phyloP scores from a whole-genome alignment of 1,140 invertebrate species.

The Bicyclus anynana region DNA sequence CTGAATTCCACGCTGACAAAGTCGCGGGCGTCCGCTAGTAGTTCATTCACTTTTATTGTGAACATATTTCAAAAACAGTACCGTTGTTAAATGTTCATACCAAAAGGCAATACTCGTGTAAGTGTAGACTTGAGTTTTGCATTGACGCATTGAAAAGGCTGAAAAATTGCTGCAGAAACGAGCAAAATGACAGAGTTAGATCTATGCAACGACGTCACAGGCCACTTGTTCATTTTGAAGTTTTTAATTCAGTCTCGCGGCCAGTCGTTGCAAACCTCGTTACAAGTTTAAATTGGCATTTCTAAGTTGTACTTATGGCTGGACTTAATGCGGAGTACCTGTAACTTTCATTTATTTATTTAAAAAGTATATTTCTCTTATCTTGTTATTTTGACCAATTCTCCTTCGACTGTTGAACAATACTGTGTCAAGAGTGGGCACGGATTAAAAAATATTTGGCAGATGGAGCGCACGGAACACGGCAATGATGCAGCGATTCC shows the following conservation, averaged over 20 bases:
- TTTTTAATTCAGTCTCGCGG: conserved; percentile 73
- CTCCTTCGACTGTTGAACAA: too few relatives aligned
- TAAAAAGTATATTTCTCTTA: too few relatives aligned
- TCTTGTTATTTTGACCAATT: too few relatives aligned
- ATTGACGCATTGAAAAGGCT: conserved; percentile 3
- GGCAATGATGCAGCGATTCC: too few relatives aligned
- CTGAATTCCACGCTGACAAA: too few relatives aligned
- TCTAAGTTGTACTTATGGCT: conserved; percentile 64
- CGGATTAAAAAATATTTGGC: too few relatives aligned
- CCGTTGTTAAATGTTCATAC: background rate
- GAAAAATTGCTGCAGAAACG: background rate
- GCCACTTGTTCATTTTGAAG: conserved; percentile 26
- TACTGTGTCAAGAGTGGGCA: too few relatives aligned
- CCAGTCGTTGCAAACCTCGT: conserved; percentile 70
- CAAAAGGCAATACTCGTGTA: background rate
- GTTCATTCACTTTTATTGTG: too few relatives aligned
- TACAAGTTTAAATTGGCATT: conserved; percentile 76
- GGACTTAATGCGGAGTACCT: conserved; percentile 19
- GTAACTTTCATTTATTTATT: background rate
- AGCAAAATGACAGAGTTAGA: background rate
- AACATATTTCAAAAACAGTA: too few relatives aligned
- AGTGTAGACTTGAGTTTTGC: background rate
- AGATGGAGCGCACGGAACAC: too few relatives aligned
- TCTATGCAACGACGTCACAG: conserved; percentile 7
- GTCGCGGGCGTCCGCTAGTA: too few relatives aligned